Base-by-base conservation (phyloP, 1,140 invertebrate genomes). In the Littorina saxatilis region DNA sequence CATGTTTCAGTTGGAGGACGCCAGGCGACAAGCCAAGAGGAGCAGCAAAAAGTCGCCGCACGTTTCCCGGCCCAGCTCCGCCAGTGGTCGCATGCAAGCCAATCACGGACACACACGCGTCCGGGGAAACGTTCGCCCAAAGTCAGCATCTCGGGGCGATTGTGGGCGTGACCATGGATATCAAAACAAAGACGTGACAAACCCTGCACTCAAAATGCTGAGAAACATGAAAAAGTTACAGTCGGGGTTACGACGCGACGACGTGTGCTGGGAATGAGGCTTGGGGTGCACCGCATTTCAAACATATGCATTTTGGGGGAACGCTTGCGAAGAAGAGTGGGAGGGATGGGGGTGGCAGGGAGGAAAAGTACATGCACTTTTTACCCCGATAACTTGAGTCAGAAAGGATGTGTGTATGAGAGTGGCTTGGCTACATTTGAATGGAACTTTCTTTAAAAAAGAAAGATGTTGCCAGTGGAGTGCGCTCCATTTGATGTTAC, bases 191-290 rank as follows among this genome's bases (percentile, higher is more conserved):
- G 55, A 61, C 29, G 32, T 40, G 2, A 37, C 50, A 47, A 82
- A 88, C 35, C 84, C 86, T 37, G 86, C 88, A n/a, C 82, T 91
- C 0, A 89, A 89, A 78, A 86, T 91, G 52, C 84, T 91, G n/a
- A 90, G 87, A 83, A 89, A 91, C 82, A 90, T 92, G 88, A 89
- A 87, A 83, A 91, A 90, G 85, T 86, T 92, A 81, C 91, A 92
- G 82, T 87, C 90, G 35, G 90, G 90, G 2, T 84, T 92, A 73
- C 83, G 91, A 70, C 87, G 87, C 83, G 91, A 92, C 83, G 91
- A 92, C 80, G 43, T 92, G 23, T 82, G 82, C 63, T 92, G 91
- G 91, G 91, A 91, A 84, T 91, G 85, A 78, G 50, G 5, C 29
- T 23, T 47, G 43, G 17, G 7, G 43, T 47, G 43, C 17, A 17